A percentile compares a stretch with the other conserved stretches of the same genome.
Conservation (phyloP, 2,113 vertebrate genomes). For the Macrotus californicus region DNA sequence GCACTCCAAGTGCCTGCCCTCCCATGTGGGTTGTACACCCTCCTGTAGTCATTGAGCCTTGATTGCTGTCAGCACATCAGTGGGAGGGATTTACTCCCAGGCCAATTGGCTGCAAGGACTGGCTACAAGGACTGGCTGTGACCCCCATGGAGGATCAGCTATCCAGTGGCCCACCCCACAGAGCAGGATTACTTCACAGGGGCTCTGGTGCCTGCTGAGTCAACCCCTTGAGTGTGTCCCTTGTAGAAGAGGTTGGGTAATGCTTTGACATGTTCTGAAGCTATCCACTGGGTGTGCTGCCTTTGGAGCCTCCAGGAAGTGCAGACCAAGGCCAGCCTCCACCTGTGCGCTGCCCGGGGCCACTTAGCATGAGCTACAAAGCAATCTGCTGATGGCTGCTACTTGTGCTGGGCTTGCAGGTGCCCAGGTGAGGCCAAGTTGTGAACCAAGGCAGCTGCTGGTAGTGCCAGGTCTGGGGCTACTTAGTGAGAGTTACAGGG, state of each 20-base stretch:
- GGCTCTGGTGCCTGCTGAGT: neutral
- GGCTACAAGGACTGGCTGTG: neutral
- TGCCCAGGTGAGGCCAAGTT: neutral
- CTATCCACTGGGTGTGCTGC: neutral
- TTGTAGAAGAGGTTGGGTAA: neutral
- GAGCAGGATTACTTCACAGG: neutral
- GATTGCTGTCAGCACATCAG: neutral
- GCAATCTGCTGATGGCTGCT: neutral
- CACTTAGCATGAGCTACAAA: neutral
- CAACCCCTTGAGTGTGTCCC: neutral
- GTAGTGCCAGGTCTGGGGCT: neutral
- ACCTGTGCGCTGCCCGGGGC: neutral
- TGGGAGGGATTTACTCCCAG: neutral
- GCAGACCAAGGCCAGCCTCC: neutral
- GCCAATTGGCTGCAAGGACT: neutral
- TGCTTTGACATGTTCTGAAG: neutral
- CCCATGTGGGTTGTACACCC: neutral
- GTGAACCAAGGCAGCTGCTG: neutral
- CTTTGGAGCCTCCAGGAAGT: neutral
- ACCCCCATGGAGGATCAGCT: neutral
- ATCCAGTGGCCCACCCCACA: neutral
- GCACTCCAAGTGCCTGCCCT: too few species aligned
- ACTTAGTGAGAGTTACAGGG: neutral
- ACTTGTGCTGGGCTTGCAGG: neutral
- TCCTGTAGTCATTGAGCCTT: neutral